Conservation (phyloP, 2,797 vertebrate species). For the Tenualosa thibaudeaui region DNA sequence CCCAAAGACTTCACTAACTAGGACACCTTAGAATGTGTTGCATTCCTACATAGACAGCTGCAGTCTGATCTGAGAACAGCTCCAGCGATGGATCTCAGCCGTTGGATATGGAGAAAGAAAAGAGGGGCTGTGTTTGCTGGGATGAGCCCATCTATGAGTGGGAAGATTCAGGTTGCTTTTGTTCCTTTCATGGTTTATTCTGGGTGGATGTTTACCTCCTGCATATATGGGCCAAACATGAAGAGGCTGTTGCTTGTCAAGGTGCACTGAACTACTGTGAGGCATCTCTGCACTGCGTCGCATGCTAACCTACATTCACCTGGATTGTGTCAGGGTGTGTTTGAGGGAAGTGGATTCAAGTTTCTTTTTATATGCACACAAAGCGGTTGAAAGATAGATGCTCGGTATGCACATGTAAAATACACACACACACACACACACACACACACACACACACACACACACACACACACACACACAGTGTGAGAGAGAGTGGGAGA, state of each 20-base stretch:
- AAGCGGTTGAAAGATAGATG: not conserved
- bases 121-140: not conserved
- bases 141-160: not conserved
- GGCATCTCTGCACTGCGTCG: not conserved
- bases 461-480: not conserved
- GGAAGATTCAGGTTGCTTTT: constrained; percentile 3
- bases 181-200: constrained; percentile 2
- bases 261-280: not conserved
- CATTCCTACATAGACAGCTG: not conserved
- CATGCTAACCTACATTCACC: not conserved
- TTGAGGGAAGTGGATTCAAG: too few species aligned
- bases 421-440: not conserved
- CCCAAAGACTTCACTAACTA: not conserved
- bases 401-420: not conserved
- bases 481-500: not conserved
- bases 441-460: not conserved
- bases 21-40: not conserved
- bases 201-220: constrained; percentile 1
- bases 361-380: too few species aligned
- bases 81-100: not conserved
- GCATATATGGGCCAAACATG: constrained; percentile 15
- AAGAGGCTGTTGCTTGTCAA: not conserved
- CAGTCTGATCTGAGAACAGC: not conserved
- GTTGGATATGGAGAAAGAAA: not conserved
- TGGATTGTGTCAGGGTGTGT: not conserved